Evolutionary conservation across 2,797 vertebrate genomes (phyloP).

Genomic region (Phataginus tricuspis): DNA sequence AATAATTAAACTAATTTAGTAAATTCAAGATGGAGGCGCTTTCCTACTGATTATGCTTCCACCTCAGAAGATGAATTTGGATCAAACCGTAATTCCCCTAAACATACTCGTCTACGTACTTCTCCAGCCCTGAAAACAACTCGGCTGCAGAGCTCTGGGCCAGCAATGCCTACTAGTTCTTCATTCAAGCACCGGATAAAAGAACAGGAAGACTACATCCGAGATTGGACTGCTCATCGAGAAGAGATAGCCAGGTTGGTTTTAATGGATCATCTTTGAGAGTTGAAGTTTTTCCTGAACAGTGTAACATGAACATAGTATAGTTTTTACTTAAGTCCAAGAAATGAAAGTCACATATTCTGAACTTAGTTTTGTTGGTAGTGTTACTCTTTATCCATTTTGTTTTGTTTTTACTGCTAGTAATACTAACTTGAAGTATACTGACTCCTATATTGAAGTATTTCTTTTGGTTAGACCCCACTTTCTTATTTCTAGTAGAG

Average conservation of each 20-base stretch:
- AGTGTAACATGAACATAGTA: neutral
- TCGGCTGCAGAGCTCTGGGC: conserved; percentile 90
- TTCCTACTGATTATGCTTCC: conserved; percentile 98
- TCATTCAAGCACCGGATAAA: conserved; percentile 94
- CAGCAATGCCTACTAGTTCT: conserved; percentile 87
- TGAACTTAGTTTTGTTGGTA: neutral
- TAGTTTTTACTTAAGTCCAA: neutral
- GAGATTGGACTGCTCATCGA: conserved; percentile 98
- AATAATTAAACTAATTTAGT: conserved; percentile 92
- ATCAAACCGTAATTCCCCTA: conserved; percentile 95
- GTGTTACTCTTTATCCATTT: neutral
- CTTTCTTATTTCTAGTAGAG: conserved; percentile 25
- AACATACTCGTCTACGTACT: conserved; percentile 93
- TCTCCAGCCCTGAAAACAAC: conserved; percentile 92
- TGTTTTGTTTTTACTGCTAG: neutral
- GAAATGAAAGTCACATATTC: neutral
- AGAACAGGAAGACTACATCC: conserved; percentile 98
- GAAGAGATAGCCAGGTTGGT: conserved; percentile 98
- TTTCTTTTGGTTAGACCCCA: neutral
- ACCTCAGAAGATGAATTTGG: conserved; percentile 99
- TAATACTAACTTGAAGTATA: neutral
- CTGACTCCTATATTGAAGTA: neutral
- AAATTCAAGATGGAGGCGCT: conserved; percentile 96
- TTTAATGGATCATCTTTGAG: conserved; percentile 35
- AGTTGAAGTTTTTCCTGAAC: neutral